phyloP scores from a whole-genome alignment of 2,888 invertebrate genomes.

The Oscheius myriophilus region DNA sequence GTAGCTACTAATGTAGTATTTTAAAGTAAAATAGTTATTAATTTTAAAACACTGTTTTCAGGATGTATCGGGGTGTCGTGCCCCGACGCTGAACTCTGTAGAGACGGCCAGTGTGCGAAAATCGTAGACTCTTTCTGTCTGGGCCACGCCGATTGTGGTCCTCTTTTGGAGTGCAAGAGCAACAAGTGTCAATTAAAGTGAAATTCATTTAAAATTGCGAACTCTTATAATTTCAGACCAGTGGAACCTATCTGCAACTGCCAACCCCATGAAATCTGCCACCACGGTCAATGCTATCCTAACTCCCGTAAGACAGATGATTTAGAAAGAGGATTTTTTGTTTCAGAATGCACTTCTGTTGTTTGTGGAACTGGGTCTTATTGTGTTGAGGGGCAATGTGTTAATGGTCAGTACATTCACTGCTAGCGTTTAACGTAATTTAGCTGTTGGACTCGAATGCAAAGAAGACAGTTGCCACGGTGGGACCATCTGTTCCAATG shows the following conservation, averaged over 20 bases:
- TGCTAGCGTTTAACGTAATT: no score
- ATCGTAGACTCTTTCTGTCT: constrained; percentile 58
- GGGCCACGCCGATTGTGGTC: constrained; percentile 64
- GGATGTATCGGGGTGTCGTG: constrained; percentile 60
- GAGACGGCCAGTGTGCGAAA: constrained; percentile 61
- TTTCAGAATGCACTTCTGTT: constrained; percentile 57
- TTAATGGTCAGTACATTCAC: constrained; percentile 32
- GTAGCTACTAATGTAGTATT: no score
- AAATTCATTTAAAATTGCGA: no score
- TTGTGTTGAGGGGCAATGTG: constrained; percentile 52
- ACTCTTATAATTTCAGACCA: constrained; percentile 27
- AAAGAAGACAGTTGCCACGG: constrained; percentile 50
- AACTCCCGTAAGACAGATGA: constrained; percentile 37
- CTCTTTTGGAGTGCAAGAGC: constrained; percentile 46
- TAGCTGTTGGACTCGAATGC: constrained; percentile 45
- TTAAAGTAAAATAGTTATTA: no score
- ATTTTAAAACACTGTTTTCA: constrained; percentile 29
- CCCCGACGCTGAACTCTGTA: constrained; percentile 57
- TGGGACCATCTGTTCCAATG: constrained; percentile 45
- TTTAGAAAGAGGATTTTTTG: background rate
- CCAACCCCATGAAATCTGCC: constrained; percentile 50
- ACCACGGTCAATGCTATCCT: constrained; percentile 53
- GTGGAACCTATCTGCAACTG: constrained; percentile 48
- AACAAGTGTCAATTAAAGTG: constrained; percentile 57
- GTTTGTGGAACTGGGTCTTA: constrained; percentile 43